Percentiles rank a stretch among this genome's conserved stretches.
These are phyloP conservation scores for Eueides isabella DNA, from an alignment of 1,140 invertebrate species.

Conservation along the genomic window DNA sequence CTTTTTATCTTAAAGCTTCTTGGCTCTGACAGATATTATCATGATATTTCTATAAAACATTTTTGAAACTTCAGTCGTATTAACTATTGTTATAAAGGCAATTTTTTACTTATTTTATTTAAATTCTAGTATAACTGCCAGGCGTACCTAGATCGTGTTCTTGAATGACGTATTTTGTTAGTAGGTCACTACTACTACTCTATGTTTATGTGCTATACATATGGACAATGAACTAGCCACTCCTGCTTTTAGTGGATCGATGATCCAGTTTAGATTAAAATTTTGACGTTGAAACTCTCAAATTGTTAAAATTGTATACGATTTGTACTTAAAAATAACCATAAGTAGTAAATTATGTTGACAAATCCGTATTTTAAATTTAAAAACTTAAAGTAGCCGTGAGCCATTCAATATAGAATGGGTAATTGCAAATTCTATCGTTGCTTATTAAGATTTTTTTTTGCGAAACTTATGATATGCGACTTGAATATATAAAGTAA, in stretches of 20 bases:
- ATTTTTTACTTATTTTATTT: neutral
- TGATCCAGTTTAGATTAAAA: conserved; percentile 30
- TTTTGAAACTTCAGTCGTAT: neutral
- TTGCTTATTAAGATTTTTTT: neutral
- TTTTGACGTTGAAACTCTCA: neutral
- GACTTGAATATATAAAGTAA: neutral
- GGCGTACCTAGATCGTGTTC: conserved; percentile 14
- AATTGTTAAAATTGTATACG: neutral
- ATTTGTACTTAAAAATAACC: neutral
- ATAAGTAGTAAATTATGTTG: neutral
- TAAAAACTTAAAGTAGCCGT: neutral
- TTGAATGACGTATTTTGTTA: conserved; percentile 35
- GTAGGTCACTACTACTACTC: conserved; percentile 34
- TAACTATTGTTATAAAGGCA: neutral
- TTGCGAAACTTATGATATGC: neutral
- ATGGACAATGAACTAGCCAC: conserved; percentile 34
- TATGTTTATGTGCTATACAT: conserved; percentile 30
- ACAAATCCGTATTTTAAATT: neutral
- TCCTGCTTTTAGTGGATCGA: conserved; percentile 33
- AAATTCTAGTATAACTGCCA: neutral
- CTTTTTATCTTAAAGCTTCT: conserved; percentile 19
- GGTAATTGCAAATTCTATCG: no score
- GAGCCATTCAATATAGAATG: neutral
- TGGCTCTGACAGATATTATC: neutral
- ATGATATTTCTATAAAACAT: neutral